Evolutionary conservation across 2,888 invertebrate genomes (phyloP).

Genomic region (Pegoplata infirma): DNA sequence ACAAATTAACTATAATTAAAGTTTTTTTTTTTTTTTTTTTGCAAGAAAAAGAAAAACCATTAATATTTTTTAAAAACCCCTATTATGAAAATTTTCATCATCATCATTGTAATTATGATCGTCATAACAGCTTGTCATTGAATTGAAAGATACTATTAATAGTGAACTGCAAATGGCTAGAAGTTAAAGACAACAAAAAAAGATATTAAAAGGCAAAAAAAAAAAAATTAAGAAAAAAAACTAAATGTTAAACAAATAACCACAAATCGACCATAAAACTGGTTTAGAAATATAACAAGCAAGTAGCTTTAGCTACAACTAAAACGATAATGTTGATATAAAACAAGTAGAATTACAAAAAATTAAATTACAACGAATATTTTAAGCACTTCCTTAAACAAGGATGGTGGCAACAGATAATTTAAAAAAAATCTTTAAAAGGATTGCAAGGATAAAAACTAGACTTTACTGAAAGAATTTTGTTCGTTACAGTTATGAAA

Average conservation of each 20-base stretch:
- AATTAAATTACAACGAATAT: no score
- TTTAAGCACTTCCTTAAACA: no score
- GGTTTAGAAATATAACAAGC: slow-evolving; percentile 43
- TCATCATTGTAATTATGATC: background rate
- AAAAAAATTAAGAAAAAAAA: slow-evolving; percentile 26
- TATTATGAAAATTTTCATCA: background rate
- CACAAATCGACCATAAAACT: slow-evolving; percentile 59
- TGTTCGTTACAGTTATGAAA: no score
- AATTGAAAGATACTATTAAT: slow-evolving; percentile 9
- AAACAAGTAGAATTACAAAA: no score
- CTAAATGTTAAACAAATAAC: slow-evolving; percentile 54
- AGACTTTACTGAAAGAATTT: no score
- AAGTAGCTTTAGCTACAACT: slow-evolving; percentile 32
- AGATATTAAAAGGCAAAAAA: background rate
- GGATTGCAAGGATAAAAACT: no score
- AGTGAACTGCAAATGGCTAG: background rate
- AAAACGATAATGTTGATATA: background rate
- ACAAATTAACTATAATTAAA: no score
- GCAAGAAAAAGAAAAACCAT: no score
- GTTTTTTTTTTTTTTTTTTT: no score
- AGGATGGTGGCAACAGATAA: no score
- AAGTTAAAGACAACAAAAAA: slow-evolving; percentile 3
- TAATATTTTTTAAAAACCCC: no score
- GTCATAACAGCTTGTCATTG: slow-evolving; percentile 19
- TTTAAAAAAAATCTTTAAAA: no score